Evolutionary conservation across 2,888 invertebrate species (phyloP), one percentile per base, ranked within the genome.

Genomic region (Cataglyphis altisquamis): DNA sequence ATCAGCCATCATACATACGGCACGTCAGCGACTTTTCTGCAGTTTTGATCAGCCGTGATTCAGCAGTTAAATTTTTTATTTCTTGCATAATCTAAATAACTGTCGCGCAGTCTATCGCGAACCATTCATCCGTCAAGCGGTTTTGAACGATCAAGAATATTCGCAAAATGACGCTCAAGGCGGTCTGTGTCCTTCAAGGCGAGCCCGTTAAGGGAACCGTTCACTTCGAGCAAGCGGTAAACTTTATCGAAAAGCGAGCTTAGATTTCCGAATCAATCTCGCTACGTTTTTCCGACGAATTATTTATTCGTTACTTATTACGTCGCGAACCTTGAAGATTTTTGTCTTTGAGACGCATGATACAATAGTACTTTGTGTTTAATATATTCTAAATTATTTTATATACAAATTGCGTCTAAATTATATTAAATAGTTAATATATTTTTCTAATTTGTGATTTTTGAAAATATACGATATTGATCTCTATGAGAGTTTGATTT

Each of bases 141-240:
- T 67, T 52, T 8, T 21, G 52, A 66, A 10, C 60, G 29, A 29
- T 81, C 66, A 39, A n/a, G n/a, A 66, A 84, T 18, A 6, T 60
- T 83, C 9, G 15, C 3, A 94, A 88, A 87, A 96, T 95, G 96
- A 92, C 94, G 81, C 91, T 95, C 32, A 98, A 97, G 96, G 98
- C 98, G 83, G 98, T 98, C 84, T 98, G 98, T 94, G 98, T 98
- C 90, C 96, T 98, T 88, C 97, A 97, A 88, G 98, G 98, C 36
- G 98, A 98, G 94, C 92, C 93, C 52, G 97, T 98, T 55, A 96
- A 96, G 91, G 98, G 98, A 88, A 97, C 97, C 10, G 95, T 98
- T 83, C 96, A 95, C 95, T 98, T 98, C 94, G 96, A 97, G 83
- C 98, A 98, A 95, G 95, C 82, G 60, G 78, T 78, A 78, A 48